A percentile compares a stretch with the other conserved stretches of the same genome.
Conservation (phyloP, 2,113 vertebrate genomes). For the Bujurquina vittata region DNA sequence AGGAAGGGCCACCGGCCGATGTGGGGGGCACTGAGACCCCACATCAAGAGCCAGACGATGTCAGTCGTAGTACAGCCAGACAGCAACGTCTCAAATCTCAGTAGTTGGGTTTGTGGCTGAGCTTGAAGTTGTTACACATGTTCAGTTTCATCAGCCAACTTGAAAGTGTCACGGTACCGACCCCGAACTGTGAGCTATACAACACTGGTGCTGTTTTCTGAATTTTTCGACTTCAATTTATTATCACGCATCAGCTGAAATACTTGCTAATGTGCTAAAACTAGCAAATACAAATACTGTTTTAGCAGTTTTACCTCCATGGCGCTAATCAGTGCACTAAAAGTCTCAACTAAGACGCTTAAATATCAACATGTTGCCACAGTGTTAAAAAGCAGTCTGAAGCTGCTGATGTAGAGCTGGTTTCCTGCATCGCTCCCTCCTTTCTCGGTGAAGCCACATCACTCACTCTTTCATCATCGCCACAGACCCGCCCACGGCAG, state of each 20-base stretch:
- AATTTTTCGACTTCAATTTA: background rate
- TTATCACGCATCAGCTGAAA: background rate
- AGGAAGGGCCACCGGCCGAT: background rate
- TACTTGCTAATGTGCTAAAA: background rate
- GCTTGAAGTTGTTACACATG: background rate
- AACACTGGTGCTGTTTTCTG: background rate
- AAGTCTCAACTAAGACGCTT: background rate
- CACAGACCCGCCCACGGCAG: background rate
- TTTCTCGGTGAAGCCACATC: background rate
- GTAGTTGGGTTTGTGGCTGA: background rate
- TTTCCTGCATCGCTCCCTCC: background rate
- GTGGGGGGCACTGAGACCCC: background rate
- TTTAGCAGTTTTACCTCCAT: background rate
- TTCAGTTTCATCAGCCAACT: background rate
- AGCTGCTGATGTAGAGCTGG: background rate
- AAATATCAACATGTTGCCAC: rapidly evolving
- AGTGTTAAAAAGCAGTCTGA: background rate
- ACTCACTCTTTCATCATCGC: background rate
- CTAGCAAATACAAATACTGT: background rate
- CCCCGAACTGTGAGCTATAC: background rate
- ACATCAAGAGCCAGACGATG: too few relatives aligned
- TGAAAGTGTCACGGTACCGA: background rate
- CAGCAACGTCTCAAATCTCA: background rate
- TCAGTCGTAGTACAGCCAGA: too few relatives aligned
- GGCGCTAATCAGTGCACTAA: background rate